Evolutionary conservation across 2,888 invertebrate genomes (phyloP).

Genomic region (Yponomeuta sedellus): DNA sequence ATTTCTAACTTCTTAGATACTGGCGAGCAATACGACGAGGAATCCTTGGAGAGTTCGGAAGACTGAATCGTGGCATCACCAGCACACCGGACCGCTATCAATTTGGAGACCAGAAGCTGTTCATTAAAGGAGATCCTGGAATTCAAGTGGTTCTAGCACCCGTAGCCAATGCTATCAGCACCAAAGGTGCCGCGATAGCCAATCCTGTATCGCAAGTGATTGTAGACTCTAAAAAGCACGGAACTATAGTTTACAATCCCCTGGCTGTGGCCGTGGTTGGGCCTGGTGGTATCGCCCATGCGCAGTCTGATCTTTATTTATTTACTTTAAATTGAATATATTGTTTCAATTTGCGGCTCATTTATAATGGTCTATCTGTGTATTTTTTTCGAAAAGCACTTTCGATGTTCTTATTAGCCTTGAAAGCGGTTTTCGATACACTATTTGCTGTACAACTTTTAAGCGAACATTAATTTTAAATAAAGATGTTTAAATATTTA

Average conservation of each 20-base stretch:
- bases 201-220: slow-evolving; percentile 81
- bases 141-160: slow-evolving; percentile 74
- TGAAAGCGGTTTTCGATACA: slow-evolving; percentile 56
- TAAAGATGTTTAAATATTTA: neutral
- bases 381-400: slow-evolving; percentile 42
- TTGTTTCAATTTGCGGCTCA: slow-evolving; percentile 23
- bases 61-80: slow-evolving; percentile 29
- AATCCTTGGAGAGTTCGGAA: slow-evolving; percentile 28
- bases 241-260: slow-evolving; percentile 80
- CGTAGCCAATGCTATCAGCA: slow-evolving; percentile 80
- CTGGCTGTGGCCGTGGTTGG: slow-evolving; percentile 83
- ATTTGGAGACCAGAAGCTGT: slow-evolving; percentile 27
- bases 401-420: slow-evolving; percentile 40
- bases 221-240: slow-evolving; percentile 76
- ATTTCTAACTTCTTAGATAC: slow-evolving; percentile 60
- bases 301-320: slow-evolving; percentile 82
- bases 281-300: slow-evolving; percentile 85
- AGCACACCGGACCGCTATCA: slow-evolving; percentile 41
- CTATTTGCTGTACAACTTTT: neutral
- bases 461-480: neutral
- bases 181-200: slow-evolving; percentile 82
- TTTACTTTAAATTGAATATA: slow-evolving; percentile 54
- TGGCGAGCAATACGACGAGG: slow-evolving; percentile 34
- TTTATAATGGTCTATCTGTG: neutral
- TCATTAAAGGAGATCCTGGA: slow-evolving; percentile 16